Conservation (phyloP, 2,888 invertebrate genomes). For the Liposcelis brunnea region DNA sequence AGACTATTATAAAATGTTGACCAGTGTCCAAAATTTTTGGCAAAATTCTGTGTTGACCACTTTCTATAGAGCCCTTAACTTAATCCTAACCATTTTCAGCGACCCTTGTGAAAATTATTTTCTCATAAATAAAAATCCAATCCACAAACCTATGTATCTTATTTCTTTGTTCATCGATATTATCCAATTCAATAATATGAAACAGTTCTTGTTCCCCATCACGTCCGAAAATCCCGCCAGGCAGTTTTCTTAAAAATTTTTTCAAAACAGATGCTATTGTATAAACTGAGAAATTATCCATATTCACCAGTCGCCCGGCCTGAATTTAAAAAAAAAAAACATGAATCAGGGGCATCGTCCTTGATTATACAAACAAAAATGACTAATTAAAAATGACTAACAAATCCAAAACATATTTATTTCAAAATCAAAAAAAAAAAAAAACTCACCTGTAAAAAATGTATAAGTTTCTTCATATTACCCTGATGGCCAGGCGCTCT, state of each 20-base stretch:
- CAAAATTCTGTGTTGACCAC: no score
- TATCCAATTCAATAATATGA: constrained; percentile 66
- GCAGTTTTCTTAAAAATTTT: constrained; percentile 92
- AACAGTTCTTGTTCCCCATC: constrained; percentile 83
- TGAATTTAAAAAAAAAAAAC: constrained; percentile 27
- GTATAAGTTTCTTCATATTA: constrained; percentile 83
- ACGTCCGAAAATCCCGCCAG: constrained; percentile 88
- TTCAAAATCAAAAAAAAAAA: no score
- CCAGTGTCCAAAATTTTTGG: no score
- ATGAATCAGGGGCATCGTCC: not conserved
- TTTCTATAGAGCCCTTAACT: no score
- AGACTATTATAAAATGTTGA: no score
- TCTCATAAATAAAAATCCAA: constrained; percentile 2
- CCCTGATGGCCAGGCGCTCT: constrained; percentile 90
- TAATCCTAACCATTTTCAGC: no score
- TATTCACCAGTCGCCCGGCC: constrained; percentile 75
- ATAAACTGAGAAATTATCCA: constrained; percentile 90
- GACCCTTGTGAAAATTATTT: no score
- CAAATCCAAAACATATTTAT: no score
- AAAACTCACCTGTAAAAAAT: constrained; percentile 39
- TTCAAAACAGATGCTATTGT: constrained; percentile 96
- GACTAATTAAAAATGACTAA: no score
- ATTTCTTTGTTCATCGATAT: constrained; percentile 70
- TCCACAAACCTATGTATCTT: constrained; percentile 54
- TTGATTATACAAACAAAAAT: no score